Evolutionary conservation across 2,113 vertebrate species (phyloP), one percentile per base, ranked within the genome.

Genomic region (Calypte anna): DNA sequence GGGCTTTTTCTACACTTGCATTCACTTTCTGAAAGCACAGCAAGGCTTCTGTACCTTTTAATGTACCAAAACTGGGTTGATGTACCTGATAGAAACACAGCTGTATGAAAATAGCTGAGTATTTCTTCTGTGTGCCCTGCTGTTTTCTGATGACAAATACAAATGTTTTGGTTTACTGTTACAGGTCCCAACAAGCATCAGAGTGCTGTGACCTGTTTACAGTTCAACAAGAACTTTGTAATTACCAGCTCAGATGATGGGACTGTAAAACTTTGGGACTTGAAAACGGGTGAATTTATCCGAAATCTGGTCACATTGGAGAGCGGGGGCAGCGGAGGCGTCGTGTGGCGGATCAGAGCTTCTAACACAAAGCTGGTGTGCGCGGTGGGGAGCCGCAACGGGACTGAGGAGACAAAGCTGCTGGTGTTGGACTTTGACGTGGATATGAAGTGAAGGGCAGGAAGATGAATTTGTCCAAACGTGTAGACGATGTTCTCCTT

Each of bases 221-320:
- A 99, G 98, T 99, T 99, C 98, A 99, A 99, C 98, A 99, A 99
- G 98, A 99, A 99, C 98, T 99, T 99, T 98, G 99, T 99, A 96
- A 99, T 99, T 98, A 99, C 99, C 98, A 99, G 99, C 98, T 99
- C 99, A 91, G 99, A 99, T 93, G 99, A 99, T 88, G 99, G 99
- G 97, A 99, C 99, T 83, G 99, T 99, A 86, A 99, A 99, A 98
- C 98, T 99, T 91, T 99, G 99, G 99, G 99, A 99, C 98, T 98
- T 99, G 98, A 99, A 99, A 98, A 99, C 99, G 95, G 99, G 99
- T 97, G 99, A 99, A 98, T 99, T 99, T 98, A 99, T 99, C 98
- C 98, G 99, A n/a, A 99, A 99, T 97, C 98, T 99, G 96, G 99
- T 99, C 97, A 99, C 99, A 88, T 98, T 99, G 98, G 99, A 99